Conservation (phyloP, 2,113 vertebrate species). For the Ophthalmolycus amberensis region DNA sequence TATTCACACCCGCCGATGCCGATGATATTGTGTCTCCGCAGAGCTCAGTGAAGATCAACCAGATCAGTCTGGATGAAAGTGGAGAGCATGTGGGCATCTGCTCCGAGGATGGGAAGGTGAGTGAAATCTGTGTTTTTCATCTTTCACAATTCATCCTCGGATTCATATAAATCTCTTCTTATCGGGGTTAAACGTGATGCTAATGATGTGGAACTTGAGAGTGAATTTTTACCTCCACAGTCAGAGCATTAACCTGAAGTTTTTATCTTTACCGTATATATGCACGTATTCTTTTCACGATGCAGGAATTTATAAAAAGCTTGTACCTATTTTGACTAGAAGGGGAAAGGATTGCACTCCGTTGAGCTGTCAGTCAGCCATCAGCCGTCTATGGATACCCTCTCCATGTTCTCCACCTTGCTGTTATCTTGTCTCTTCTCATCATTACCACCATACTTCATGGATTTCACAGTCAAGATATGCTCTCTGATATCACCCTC, state of each 20-base stretch:
- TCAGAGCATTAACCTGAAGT: constrained; percentile 48
- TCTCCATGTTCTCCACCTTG: constrained; percentile 75
- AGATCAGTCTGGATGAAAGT: constrained; percentile 98
- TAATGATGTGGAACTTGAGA: constrained; percentile 53
- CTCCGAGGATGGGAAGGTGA: constrained; percentile 99
- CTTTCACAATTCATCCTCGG: constrained; percentile 61
- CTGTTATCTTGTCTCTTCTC: constrained; percentile 81
- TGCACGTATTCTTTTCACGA: constrained; percentile 52
- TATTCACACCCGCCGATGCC: constrained; percentile 50
- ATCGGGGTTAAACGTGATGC: constrained; percentile 62
- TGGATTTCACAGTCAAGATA: constrained; percentile 80
- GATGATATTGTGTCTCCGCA: constrained; percentile 74
- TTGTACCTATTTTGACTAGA: constrained; percentile 59
- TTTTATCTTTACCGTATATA: constrained; percentile 63
- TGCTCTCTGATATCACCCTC: constrained; percentile 74
- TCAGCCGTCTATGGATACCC: constrained; percentile 71
- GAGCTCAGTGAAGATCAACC: constrained; percentile 99
- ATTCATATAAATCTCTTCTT: constrained; percentile 57
- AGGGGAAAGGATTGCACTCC: constrained; percentile 50
- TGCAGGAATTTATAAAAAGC: constrained; percentile 65
- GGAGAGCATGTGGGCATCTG: constrained; percentile 97
- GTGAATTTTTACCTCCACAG: constrained; percentile 37
- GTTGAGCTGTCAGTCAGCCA: constrained; percentile 72
- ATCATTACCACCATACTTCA: constrained; percentile 82
- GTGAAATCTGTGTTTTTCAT: constrained; percentile 66